Evolutionary conservation across 2,113 vertebrate species (phyloP).

Genomic region (Gambusia holbrooki): DNA sequence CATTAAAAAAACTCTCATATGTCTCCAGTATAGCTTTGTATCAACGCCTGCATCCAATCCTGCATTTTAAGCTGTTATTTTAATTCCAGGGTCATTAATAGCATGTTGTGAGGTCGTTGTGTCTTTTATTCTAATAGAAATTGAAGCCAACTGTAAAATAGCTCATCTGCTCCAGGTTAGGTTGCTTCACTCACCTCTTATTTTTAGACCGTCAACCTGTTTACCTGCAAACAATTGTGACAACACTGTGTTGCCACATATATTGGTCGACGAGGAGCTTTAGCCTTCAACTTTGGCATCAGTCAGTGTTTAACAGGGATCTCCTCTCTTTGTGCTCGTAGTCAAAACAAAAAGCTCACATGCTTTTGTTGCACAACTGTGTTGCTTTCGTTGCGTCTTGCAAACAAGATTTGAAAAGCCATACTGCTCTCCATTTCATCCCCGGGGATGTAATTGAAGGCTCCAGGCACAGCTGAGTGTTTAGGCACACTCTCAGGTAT

Average conservation of each 20-base stretch:
- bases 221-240: background rate
- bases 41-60: conserved; percentile 20
- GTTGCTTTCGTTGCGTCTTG: conserved; percentile 19
- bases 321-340: conserved; percentile 28
- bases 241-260: background rate
- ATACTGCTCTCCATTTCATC: conserved; percentile 10
- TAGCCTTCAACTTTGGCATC: conserved; percentile 1
- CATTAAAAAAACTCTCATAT: background rate
- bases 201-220: background rate
- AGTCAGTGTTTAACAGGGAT: conserved; percentile 9
- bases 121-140: background rate
- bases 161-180: background rate
- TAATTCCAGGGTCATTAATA: background rate
- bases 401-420: conserved; percentile 12
- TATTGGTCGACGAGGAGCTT: conserved; percentile 9
- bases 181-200: background rate
- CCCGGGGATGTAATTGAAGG: conserved; percentile 7
- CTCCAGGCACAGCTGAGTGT: conserved; percentile 1
- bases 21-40: conserved; percentile 9
- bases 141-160: background rate
- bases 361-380: conserved; percentile 11
- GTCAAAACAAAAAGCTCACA: conserved; percentile 17
- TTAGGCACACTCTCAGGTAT: background rate
- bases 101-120: background rate
- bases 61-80: background rate